Conservation (phyloP, 2,113 vertebrate genomes). For the Colaptes auratus region DNA sequence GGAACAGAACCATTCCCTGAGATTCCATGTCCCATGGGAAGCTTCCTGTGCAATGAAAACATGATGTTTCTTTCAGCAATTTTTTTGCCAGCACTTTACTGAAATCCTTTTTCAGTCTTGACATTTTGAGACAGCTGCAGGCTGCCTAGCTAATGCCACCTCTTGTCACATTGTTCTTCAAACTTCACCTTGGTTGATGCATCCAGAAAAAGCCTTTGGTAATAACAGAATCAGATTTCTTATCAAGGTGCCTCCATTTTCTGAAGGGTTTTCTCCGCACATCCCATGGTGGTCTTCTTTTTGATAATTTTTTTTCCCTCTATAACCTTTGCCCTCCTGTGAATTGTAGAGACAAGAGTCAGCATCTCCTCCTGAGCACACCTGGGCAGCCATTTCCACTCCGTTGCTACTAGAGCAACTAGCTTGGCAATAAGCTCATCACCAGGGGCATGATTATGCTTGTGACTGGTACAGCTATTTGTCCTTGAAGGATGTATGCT, state of each 20-base stretch:
- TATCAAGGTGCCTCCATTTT: neutral
- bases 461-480: neutral
- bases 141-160: neutral
- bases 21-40: neutral
- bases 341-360: neutral
- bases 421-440: neutral
- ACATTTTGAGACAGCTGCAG: neutral
- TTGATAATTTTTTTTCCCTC: neutral
- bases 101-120: neutral
- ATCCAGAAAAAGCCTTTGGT: neutral
- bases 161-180: neutral
- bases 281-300: neutral
- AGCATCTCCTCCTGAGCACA: accelerated
- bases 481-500: neutral
- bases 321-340: neutral
- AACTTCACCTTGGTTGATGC: neutral
- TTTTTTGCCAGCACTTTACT: neutral
- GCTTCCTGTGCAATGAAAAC: neutral
- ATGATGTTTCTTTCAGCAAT: neutral
- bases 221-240: neutral
- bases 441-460: too few relatives aligned
- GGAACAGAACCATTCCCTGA: neutral
- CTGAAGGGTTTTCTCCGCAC: neutral
- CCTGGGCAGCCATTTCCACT: neutral
- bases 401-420: neutral